Evolutionary conservation across 1,140 invertebrate species (phyloP).

Genomic region (Thalassaphorura encarpata): DNA sequence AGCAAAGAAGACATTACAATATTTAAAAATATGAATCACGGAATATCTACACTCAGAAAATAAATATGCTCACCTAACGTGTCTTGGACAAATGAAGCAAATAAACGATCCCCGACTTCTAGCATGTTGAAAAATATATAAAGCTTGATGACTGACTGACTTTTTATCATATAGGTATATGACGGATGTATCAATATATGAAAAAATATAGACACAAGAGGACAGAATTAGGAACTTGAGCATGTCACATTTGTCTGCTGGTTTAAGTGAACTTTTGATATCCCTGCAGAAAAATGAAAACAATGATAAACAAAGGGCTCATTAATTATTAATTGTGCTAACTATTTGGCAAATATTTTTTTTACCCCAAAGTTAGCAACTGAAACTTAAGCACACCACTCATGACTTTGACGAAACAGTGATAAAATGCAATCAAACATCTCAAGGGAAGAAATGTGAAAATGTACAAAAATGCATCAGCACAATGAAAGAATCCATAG

Average conservation of each 20-base stretch:
- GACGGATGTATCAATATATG: conserved; percentile 92
- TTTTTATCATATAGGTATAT: conserved; percentile 98
- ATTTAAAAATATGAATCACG: background rate
- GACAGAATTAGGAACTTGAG: conserved; percentile 85
- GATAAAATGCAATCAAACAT: conserved; percentile 29
- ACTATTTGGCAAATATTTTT: background rate
- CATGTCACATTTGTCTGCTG: conserved; percentile 92
- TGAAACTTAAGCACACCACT: conserved; percentile 1
- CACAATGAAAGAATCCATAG: conserved; percentile 88
- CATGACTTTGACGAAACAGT: conserved; percentile 28
- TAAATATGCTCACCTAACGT: conserved; percentile 67
- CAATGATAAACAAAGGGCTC: background rate
- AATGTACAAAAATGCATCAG: conserved; percentile 96
- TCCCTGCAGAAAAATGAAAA: conserved; percentile 1
- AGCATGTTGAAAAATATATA: conserved; percentile 99
- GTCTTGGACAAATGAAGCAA: conserved; percentile 97
- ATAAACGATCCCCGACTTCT: conserved; percentile 86
- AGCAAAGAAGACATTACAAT: conserved; percentile 1
- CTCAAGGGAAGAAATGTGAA: conserved; percentile 94
- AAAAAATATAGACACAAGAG: conserved; percentile 69
- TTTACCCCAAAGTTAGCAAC: conserved; percentile 11
- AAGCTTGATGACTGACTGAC: conserved; percentile 96
- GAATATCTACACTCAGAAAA: background rate
- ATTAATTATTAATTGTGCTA: background rate
- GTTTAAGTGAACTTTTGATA: conserved; percentile 50